A percentile compares a stretch with the other conserved stretches of the same genome.
phyloP scores from a whole-genome alignment of 1,140 invertebrate genomes.

The Sycobia sp. region DNA sequence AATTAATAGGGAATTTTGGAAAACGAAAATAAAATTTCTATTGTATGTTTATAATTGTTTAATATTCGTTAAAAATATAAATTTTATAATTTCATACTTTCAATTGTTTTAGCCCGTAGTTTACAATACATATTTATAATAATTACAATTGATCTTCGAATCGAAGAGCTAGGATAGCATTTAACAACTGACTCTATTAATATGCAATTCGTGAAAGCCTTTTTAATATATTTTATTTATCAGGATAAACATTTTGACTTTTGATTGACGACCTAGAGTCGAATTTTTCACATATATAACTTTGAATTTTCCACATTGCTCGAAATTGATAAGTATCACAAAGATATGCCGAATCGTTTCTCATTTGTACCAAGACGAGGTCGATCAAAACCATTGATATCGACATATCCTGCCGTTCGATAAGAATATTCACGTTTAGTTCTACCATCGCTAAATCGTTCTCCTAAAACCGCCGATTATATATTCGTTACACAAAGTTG shows the following conservation, averaged over 20 bases:
- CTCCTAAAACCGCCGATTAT: constrained; percentile 17
- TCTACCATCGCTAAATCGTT: constrained; percentile 13
- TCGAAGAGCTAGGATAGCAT: constrained; percentile 36
- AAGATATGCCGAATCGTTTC: constrained; percentile 35
- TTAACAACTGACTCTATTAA: constrained; percentile 32
- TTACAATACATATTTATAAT: constrained; percentile 45
- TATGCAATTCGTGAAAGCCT: constrained; percentile 8
- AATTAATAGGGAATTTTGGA: too few species aligned
- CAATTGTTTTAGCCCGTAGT: constrained; percentile 41
- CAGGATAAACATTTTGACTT: constrained; percentile 30
- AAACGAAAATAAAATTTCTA: too few species aligned
- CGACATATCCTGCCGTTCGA: constrained; percentile 21
- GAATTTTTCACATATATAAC: constrained; percentile 26
- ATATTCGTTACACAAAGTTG: constrained; percentile 9
- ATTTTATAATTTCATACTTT: constrained; percentile 48
- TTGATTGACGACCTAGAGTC: constrained; percentile 30
- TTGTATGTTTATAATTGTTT: constrained; percentile 48
- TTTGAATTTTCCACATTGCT: constrained; percentile 7
- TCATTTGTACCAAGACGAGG: constrained; percentile 24
- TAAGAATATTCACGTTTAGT: neutral
- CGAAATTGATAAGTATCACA: constrained; percentile 33
- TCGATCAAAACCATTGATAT: constrained; percentile 8
- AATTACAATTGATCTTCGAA: constrained; percentile 40
- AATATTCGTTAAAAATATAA: constrained; percentile 58
- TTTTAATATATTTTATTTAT: constrained; percentile 7